A percentile compares a stretch with the other conserved stretches of the same genome.
These are phyloP conservation scores for Schizaphis graminum DNA, from an alignment of 2,888 invertebrate species.

Conservation along the genomic window DNA sequence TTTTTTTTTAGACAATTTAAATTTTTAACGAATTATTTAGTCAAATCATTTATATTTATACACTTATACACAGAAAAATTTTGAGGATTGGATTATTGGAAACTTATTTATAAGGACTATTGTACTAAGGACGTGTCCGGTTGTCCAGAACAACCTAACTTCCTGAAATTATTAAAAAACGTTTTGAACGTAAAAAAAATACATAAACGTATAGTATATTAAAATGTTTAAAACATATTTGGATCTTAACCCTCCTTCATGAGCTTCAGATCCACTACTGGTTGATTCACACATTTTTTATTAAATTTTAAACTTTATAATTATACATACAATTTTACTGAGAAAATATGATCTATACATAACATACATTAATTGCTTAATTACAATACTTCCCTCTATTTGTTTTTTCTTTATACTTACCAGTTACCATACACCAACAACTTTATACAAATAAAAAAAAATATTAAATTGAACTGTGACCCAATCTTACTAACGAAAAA, in stretches of 20 bases:
- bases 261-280: no score
- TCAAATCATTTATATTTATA: background rate
- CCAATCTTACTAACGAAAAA: no score
- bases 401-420: background rate
- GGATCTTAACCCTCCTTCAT: no score
- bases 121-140: background rate
- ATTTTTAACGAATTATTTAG: no score
- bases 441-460: background rate
- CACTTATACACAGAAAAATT: no score
- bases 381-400: background rate
- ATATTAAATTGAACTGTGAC: no score
- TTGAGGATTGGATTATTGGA: no score
- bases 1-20: no score
- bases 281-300: no score
- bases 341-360: background rate
- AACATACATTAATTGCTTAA: background rate
- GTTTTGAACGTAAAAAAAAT: background rate
- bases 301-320: no score
- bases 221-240: background rate
- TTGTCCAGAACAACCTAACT: background rate
- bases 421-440: background rate
- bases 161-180: background rate
- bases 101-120: background rate
- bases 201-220: background rate
- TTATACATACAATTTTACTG: no score